Percentiles rank a stretch among this genome's conserved stretches.
Evolutionary conservation across 2,797 vertebrate genomes (phyloP).

Genomic region (Ambastaia sidthimunki): DNA sequence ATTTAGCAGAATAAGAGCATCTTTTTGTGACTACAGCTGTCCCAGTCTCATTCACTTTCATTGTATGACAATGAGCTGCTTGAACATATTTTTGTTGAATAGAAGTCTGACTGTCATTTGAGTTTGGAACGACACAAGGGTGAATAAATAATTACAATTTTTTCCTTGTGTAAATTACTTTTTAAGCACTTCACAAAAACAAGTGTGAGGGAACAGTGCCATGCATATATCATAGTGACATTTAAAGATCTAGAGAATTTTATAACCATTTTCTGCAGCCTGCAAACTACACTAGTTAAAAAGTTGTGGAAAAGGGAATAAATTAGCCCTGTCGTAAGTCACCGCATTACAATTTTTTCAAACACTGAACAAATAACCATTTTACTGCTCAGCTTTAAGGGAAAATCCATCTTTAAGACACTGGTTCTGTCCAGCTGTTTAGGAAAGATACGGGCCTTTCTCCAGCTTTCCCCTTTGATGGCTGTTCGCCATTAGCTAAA

Average conservation of each 20-base stretch:
- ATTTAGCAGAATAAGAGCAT: too few species aligned
- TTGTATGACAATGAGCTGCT: too few species aligned
- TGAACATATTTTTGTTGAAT: too few species aligned
- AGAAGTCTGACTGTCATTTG: too few species aligned
- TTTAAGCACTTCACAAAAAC: conserved; percentile 15
- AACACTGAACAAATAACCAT: conserved; percentile 13
- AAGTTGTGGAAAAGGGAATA: background rate
- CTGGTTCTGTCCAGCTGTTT: background rate
- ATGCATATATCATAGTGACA: background rate
- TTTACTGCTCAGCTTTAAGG: conserved; percentile 5
- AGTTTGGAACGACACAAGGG: too few species aligned
- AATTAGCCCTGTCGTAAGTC: background rate
- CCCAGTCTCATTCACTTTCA: too few species aligned
- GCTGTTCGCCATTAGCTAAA: conserved; percentile 20
- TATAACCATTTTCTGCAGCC: background rate
- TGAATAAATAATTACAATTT: too few species aligned
- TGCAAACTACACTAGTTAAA: background rate
- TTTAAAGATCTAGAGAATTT: background rate
- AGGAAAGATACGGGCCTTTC: background rate
- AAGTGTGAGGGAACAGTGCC: conserved; percentile 17
- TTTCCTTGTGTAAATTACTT: too few species aligned
- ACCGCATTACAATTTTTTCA: conserved; percentile 4
- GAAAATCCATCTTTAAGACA: conserved; percentile 17
- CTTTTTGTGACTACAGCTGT: too few species aligned
- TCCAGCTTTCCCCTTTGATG: conserved; percentile 25